A percentile compares a stretch with the other conserved stretches of the same genome.
These are phyloP conservation scores for Sphaerophoria taeniata DNA, from an alignment of 2,888 invertebrate genomes.

Conservation along the genomic window DNA sequence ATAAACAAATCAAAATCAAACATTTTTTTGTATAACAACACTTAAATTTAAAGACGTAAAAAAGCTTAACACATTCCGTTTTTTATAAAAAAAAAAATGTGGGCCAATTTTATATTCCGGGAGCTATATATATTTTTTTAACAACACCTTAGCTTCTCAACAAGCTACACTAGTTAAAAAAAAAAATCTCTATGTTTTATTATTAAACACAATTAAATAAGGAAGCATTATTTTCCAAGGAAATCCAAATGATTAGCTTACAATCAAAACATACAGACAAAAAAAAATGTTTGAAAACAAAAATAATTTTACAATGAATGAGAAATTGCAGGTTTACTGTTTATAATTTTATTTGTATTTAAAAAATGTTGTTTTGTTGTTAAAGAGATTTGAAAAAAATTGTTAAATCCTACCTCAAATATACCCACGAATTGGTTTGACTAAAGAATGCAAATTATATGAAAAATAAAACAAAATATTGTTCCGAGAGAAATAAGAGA, in stretches of 20 bases:
- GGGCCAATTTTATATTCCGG: no score
- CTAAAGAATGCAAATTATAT: slow-evolving; percentile 75
- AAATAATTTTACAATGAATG: neutral
- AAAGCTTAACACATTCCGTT: no score
- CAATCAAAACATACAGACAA: neutral
- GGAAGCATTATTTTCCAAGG: no score
- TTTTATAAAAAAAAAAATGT: no score
- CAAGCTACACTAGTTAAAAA: no score
- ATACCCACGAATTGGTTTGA: slow-evolving; percentile 83
- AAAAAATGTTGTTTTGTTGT: slow-evolving; percentile 39
- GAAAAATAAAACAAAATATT: slow-evolving; percentile 63
- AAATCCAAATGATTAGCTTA: neutral
- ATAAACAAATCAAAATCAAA: no score
- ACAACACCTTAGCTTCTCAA: no score
- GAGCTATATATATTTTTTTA: no score
- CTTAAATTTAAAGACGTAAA: no score
- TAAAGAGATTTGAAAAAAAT: slow-evolving; percentile 33
- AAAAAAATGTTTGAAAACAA: neutral
- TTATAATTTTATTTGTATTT: neutral
- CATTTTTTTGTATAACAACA: no score
- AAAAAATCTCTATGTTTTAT: no score
- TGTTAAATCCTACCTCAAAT: slow-evolving; percentile 82
- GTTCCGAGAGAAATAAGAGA: slow-evolving; percentile 73
- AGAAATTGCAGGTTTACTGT: neutral
- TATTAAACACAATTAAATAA: neutral